Evolutionary conservation across 2,888 invertebrate genomes (phyloP).

Genomic region (Empis livida): DNA sequence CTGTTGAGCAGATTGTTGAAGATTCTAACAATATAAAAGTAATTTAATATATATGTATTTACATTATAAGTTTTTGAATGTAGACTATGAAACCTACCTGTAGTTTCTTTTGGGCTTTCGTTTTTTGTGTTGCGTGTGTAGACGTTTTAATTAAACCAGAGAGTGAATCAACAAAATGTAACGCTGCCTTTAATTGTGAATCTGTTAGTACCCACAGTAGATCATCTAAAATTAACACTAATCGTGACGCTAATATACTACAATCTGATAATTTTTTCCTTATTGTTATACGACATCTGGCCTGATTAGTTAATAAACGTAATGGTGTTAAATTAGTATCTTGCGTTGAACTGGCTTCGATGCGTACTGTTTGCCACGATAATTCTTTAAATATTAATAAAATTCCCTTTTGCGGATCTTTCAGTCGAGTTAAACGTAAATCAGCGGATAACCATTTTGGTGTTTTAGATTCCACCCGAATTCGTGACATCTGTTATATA

Average conservation of each 20-base stretch:
- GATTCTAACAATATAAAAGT: background rate
- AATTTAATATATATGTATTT: conserved; percentile 1
- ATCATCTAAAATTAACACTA: conserved; percentile 89
- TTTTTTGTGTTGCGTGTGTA: conserved; percentile 62
- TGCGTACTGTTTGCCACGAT: conserved; percentile 92
- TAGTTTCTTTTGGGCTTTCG: conserved; percentile 75
- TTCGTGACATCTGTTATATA: conserved; percentile 66
- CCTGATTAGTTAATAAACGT: conserved; percentile 83
- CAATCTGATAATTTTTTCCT: conserved; percentile 91
- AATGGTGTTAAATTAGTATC: conserved; percentile 73
- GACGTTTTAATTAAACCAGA: conserved; percentile 69
- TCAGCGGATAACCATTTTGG: conserved; percentile 82
- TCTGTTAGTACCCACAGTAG: conserved; percentile 95
- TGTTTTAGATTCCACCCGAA: conserved; percentile 86
- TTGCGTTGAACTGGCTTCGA: conserved; percentile 80
- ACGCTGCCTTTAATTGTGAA: conserved; percentile 85
- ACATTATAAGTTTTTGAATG: background rate
- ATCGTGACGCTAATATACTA: conserved; percentile 78
- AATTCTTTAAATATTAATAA: conserved; percentile 93
- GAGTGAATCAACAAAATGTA: conserved; percentile 78
- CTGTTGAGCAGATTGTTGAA: no score
- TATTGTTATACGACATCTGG: conserved; percentile 86
- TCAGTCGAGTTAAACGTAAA: conserved; percentile 79
- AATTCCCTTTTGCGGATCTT: conserved; percentile 78
- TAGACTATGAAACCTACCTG: conserved; percentile 39